Evolutionary conservation across 2,113 vertebrate genomes (phyloP).

Genomic region (Anarrhichthys ocellatus): DNA sequence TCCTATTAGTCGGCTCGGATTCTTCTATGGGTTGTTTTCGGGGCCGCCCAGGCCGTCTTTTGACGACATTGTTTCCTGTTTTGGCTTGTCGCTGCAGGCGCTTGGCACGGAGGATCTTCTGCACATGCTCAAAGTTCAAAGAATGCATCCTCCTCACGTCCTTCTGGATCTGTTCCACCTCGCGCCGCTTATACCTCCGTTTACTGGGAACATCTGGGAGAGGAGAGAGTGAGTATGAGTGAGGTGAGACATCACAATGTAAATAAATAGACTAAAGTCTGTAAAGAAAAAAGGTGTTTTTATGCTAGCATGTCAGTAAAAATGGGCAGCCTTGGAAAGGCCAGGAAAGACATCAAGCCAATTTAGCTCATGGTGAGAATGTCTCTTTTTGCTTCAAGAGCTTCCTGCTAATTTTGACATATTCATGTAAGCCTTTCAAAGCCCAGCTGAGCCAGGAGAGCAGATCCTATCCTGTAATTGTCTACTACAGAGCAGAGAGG

Average conservation of each 20-base stretch:
- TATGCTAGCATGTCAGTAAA: conserved; percentile 35
- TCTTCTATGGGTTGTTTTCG: conserved; percentile 91
- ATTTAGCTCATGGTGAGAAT: conserved; percentile 65
- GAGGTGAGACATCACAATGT: conserved; percentile 42
- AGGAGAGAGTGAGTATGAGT: conserved; percentile 52
- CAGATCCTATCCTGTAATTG: conserved; percentile 81
- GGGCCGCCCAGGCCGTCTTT: conserved; percentile 92
- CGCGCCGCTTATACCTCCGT: conserved; percentile 90
- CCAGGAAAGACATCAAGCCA: conserved; percentile 65
- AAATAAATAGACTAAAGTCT: conserved; percentile 45
- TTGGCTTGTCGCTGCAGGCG: conserved; percentile 98
- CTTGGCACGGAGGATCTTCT: conserved; percentile 99
- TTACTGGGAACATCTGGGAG: conserved; percentile 80
- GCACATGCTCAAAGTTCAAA: conserved; percentile 98
- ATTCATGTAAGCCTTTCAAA: conserved; percentile 83
- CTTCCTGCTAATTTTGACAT: conserved; percentile 84
- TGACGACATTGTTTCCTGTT: conserved; percentile 98
- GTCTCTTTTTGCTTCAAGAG: conserved; percentile 68
- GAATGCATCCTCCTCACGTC: conserved; percentile 95
- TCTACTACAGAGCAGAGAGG: conserved; percentile 82
- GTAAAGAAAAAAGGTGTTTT: conserved; percentile 37
- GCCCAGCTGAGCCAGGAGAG: conserved; percentile 85
- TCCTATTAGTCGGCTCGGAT: conserved; percentile 59
- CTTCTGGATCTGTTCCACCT: conserved; percentile 95
- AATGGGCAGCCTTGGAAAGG: conserved; percentile 56